Evolutionary conservation across 2,888 invertebrate genomes (phyloP).

Genomic region (Drosophila pullipes): DNA sequence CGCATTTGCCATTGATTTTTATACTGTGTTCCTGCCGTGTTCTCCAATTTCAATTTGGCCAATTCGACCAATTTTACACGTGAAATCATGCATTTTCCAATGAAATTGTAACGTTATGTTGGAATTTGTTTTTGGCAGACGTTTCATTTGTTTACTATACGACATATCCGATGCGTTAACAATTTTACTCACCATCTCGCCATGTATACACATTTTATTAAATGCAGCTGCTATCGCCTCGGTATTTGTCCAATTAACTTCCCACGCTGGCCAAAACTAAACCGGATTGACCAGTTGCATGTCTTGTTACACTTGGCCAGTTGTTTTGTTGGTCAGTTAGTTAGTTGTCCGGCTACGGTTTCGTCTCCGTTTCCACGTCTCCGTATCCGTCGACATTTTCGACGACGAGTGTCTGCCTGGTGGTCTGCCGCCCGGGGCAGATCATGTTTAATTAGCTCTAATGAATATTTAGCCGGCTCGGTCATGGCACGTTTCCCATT

Average conservation of each 20-base stretch:
- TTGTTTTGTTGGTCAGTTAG: conserved; percentile 44
- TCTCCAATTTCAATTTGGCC: background rate
- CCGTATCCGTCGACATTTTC: conserved; percentile 1
- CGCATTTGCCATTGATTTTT: background rate
- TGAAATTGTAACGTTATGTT: background rate
- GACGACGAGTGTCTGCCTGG: conserved; percentile 2
- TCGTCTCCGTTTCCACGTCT: background rate
- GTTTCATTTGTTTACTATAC: background rate
- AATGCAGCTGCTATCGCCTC: conserved; percentile 10
- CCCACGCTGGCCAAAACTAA: conserved; percentile 9
- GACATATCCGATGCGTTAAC: conserved; percentile 2
- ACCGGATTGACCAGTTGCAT: conserved; percentile 55
- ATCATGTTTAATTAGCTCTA: conserved; percentile 79
- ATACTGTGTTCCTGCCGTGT: too few species aligned
- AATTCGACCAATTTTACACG: background rate
- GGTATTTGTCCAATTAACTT: conserved; percentile 15
- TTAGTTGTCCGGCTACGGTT: conserved; percentile 25
- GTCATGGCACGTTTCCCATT: conserved; percentile 46
- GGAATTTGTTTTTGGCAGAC: background rate
- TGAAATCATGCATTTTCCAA: background rate
- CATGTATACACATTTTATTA: background rate
- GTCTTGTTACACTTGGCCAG: conserved; percentile 24
- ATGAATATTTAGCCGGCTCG: conserved; percentile 73
- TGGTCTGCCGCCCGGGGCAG: conserved; percentile 49
- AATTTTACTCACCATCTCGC: background rate